Evolutionary conservation across 2,888 invertebrate genomes (phyloP).

Genomic region (Tenthredo livida): DNA sequence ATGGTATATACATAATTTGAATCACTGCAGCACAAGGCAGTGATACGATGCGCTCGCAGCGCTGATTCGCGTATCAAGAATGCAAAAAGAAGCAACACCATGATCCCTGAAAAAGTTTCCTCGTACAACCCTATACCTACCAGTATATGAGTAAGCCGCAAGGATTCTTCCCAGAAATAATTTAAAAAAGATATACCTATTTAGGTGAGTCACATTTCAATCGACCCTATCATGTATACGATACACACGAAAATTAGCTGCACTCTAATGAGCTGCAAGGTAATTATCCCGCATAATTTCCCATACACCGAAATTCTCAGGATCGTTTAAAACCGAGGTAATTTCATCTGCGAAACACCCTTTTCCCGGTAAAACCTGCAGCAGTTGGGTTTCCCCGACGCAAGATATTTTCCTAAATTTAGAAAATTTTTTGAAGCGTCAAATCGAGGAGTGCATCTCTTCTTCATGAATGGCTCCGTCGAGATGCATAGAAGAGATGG

Average conservation of each 20-base stretch:
- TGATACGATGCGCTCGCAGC: conserved; percentile 2
- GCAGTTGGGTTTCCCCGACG: too few relatives aligned
- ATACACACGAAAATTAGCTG: not conserved
- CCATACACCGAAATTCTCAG: not conserved
- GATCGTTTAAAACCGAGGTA: not conserved
- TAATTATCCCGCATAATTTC: not conserved
- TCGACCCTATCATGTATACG: not conserved
- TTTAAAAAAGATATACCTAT: not conserved
- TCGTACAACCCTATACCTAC: not conserved
- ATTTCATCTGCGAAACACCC: too few relatives aligned
- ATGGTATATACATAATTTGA: not conserved
- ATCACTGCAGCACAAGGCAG: conserved; percentile 29
- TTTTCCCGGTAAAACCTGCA: too few relatives aligned
- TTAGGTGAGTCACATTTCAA: not conserved
- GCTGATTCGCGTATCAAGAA: conserved; percentile 25
- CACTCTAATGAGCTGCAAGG: not conserved
- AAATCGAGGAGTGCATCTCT: too few relatives aligned
- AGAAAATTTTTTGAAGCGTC: too few relatives aligned
- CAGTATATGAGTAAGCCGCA: conserved; percentile 23
- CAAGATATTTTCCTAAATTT: not conserved
- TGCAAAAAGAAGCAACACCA: conserved; percentile 34
- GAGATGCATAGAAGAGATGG: too few relatives aligned
- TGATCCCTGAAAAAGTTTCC: not conserved
- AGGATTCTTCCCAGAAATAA: conserved; percentile 11
- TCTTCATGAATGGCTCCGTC: too few relatives aligned